Evolutionary conservation across 2,113 vertebrate genomes (phyloP), one percentile per base, ranked within the genome.

Genomic region (Gymnorhina tibicen): DNA sequence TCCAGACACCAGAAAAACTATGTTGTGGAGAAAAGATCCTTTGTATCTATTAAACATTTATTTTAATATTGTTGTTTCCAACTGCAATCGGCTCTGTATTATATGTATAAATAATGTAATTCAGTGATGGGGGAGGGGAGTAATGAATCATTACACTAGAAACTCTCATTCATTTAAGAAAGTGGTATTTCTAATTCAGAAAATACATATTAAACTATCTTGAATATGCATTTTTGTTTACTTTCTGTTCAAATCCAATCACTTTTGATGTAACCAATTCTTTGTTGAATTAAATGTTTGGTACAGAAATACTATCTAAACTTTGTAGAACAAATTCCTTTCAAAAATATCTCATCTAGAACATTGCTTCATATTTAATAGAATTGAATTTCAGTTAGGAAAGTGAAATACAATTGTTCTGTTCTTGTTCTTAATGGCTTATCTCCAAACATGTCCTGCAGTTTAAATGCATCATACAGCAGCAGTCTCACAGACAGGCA

Each of bases 141-240:
- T 97, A 97, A 98, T 95, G 86, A 97, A 98, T 98, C 98, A 98
- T 98, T 98, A 98, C 98, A 98, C 97, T 98, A 98, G 98, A 98
- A 97, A 98, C 95, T 97, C 95, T 98, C 98, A 98, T 98, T 98
- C 98, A 98, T 97, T 96, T 96, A 95, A 95, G 97, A 97, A 98
- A 99, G 98, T 98, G 98, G 97, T 98, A 98, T 99, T 99, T 99
- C 99, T 99, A 99, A 99, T 98, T 98, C 98, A 98, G 98, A 98
- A 98, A 98, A 98, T 98, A 98, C 98, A 98, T 98, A 99, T 99
- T 99, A 99, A 98, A 98, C 98, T 97, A 96, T 98, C 98, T 99
- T 99, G 98, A 98, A 98, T 99, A 98, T 97, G 98, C 96, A 80
- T 96, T 97, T 97, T 97, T 97, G 95, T 97, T 96, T 97, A 97